phyloP scores from a whole-genome alignment of 2,888 invertebrate genomes.

The Megamerina dolium region DNA sequence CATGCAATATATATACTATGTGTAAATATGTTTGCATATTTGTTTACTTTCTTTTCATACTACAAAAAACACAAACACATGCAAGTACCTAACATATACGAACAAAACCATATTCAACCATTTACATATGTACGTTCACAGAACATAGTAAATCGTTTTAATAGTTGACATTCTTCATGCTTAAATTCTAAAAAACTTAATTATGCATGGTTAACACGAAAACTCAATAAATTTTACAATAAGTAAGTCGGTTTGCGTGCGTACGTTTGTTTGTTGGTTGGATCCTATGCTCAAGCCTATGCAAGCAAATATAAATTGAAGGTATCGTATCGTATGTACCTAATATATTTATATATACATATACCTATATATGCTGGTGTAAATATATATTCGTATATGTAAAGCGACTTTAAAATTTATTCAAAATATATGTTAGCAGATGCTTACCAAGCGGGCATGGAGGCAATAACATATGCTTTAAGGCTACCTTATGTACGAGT shows the following conservation, averaged over 20 bases:
- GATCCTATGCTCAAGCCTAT: no score
- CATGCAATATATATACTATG: no score
- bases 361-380: constrained; percentile 1
- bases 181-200: constrained; percentile 38
- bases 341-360: neutral
- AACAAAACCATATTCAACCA: neutral
- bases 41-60: no score
- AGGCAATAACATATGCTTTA: no score
- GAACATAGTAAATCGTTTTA: constrained; percentile 26
- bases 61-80: neutral
- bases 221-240: constrained; percentile 44
- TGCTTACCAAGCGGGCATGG: no score
- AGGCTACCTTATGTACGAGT: no score
- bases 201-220: constrained; percentile 47
- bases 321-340: no score
- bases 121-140: neutral
- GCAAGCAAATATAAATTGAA: constrained; percentile 2
- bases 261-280: no score
- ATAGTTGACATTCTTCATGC: constrained; percentile 27
- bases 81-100: neutral
- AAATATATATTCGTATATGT: neutral
- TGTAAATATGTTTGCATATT: no score
- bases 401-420: no score
- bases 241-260: no score
- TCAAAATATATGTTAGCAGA: no score